Percentiles rank a stretch among this genome's conserved stretches.
These are phyloP conservation scores for Ricordea florida DNA, from an alignment of 92 coral and sea anemone species.

Conservation along the genomic window DNA sequence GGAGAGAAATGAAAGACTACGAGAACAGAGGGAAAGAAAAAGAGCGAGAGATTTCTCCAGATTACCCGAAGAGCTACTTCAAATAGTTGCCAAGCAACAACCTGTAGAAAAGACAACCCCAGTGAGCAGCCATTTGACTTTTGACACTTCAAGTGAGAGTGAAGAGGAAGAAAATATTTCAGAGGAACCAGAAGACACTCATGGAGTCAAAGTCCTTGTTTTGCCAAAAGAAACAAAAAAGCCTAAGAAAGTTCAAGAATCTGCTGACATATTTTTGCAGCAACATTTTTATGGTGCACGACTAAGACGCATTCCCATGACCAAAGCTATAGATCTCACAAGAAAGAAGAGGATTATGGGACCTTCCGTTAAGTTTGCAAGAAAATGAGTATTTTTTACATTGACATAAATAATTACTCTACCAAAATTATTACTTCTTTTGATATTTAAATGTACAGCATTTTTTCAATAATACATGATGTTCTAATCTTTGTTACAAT, in stretches of 20 bases:
- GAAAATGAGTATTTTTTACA: background rate
- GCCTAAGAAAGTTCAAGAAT: conserved; percentile 61
- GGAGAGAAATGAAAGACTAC: conserved; percentile 64
- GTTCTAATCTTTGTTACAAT: too few species aligned
- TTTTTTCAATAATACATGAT: too few species aligned
- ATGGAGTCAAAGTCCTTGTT: conserved; percentile 69
- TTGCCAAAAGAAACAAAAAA: conserved; percentile 53
- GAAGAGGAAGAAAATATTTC: conserved; percentile 4
- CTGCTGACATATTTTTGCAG: conserved; percentile 75
- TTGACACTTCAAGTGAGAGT: conserved; percentile 62
- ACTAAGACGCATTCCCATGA: conserved; percentile 70
- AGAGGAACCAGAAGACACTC: background rate
- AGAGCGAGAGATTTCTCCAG: conserved; percentile 66
- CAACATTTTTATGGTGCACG: conserved; percentile 88
- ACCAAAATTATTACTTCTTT: too few species aligned
- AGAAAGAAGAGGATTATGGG: conserved; percentile 36
- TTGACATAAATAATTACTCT: too few species aligned
- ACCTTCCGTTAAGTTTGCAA: conserved; percentile 80
- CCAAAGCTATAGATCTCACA: conserved; percentile 42
- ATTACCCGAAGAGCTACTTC: conserved; percentile 77
- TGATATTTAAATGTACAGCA: too few species aligned
- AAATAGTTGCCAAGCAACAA: conserved; percentile 74
- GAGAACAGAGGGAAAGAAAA: conserved; percentile 59
- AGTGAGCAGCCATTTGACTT: conserved; percentile 37
- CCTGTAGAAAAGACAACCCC: background rate